Evolutionary conservation across 2,113 vertebrate species (phyloP).

Genomic region (Muntiacus reevesi): DNA sequence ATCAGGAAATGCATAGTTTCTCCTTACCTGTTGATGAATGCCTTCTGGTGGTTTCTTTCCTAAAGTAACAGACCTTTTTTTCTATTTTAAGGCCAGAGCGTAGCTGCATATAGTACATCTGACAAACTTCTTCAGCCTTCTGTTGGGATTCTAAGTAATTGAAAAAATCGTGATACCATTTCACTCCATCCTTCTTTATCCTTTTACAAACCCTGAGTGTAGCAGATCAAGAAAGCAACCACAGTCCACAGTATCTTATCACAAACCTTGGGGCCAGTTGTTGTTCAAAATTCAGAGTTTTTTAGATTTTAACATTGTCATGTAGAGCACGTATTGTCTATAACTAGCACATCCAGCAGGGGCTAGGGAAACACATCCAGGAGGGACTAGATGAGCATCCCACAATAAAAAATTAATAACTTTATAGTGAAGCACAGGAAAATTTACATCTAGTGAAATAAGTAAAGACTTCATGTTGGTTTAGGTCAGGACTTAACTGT

Average conservation of each 20-base stretch:
- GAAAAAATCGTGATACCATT: neutral
- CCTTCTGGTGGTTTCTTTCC: neutral
- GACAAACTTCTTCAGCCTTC: neutral
- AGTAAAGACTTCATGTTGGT: neutral
- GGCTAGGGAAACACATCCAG: neutral
- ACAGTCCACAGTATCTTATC: neutral
- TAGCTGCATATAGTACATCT: conserved; percentile 13
- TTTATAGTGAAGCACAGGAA: neutral
- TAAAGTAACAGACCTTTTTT: neutral
- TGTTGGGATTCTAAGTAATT: conserved; percentile 45
- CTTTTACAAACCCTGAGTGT: neutral
- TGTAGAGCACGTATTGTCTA: neutral
- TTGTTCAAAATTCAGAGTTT: neutral
- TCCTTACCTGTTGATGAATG: conserved; percentile 20
- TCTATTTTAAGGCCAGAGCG: conserved; percentile 41
- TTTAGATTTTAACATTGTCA: conserved; percentile 14
- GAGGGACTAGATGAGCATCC: neutral
- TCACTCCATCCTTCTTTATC: neutral
- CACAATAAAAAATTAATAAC: neutral
- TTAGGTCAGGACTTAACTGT: conserved; percentile 21
- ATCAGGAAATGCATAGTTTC: neutral
- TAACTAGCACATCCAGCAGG: neutral
- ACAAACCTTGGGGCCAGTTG: neutral
- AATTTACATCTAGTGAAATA: neutral
- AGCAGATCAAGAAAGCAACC: neutral